Evolutionary conservation across 1,140 invertebrate genomes (phyloP), one percentile per base, ranked within the genome.

Genomic region (Zaprionus gabonicus): DNA sequence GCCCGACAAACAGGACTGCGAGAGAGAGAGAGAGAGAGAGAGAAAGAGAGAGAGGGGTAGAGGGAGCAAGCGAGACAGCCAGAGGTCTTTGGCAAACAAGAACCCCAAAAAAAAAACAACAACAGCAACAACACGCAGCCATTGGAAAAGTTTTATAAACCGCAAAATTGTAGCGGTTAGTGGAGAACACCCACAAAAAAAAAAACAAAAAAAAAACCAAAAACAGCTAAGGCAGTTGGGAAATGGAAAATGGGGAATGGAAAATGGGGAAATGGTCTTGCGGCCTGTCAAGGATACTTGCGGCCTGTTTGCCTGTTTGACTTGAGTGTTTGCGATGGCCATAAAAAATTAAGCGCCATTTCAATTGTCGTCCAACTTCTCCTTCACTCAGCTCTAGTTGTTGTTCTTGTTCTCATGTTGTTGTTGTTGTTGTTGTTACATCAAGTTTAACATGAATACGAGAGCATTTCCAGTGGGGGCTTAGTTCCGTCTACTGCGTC

Each of bases 261-360:
- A 63, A 17, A 63, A 17, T 44, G 44, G 17, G 44, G 20, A 66
- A 28, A 23, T 41, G 55, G 62, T 46, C 76, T 57, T 66, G 49
- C 71, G 15, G 44, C 51, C 60, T 60, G 84, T 86, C 83, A 86
- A 86, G 83, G 83, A 86, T 88, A 88, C 83, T 72, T 76, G 55
- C 56, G 78, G 69, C 31, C 70, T 84, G 82, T 84, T 80, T 78
- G 74, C 69, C 73, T 59, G 66, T 81, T 83, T 77, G 80, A 72
- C 84, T 88, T 72, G 84, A 87, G 83, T 87, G 83, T 87, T 87
- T 87, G 83, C 84, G 77, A 80, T 83, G 83, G 58, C 68, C 83
- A 87, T 87, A 88, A 87, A 87, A 87, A 87, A 87, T 87, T 87
- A 87, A 88, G 84, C 84, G 77, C 77, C 83, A 83, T 86, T 85